Evolutionary conservation across 2,797 vertebrate species (phyloP).

Genomic region (Psittacula derbiana): DNA sequence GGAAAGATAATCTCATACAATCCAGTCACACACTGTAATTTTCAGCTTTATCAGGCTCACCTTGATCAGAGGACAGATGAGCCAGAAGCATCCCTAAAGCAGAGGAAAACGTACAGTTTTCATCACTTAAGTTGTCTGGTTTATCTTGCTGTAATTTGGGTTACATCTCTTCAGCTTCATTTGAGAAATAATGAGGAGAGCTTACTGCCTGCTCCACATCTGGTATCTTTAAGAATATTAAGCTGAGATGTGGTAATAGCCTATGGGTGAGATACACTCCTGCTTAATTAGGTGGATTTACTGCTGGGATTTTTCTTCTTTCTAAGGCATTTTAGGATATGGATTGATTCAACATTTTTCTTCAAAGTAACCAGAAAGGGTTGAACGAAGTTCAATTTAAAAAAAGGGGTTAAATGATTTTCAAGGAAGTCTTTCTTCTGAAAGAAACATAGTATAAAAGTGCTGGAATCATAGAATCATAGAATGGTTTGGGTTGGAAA

Average conservation of each 20-base stretch:
- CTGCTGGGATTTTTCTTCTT: constrained; percentile 60
- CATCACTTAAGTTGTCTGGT: constrained; percentile 31
- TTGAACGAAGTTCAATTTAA: neutral
- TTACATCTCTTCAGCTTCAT: constrained; percentile 44
- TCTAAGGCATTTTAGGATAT: constrained; percentile 3
- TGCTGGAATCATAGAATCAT: neutral
- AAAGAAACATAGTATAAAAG: neutral
- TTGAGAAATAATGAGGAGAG: constrained; percentile 58
- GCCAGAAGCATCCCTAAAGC: constrained; percentile 41
- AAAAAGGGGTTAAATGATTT: constrained; percentile 7
- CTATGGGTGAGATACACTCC: constrained; percentile 26
- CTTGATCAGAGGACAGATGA: constrained; percentile 61
- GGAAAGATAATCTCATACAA: constrained; percentile 39
- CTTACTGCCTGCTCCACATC: neutral
- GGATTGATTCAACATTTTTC: constrained; percentile 44
- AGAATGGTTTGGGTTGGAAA: neutral
- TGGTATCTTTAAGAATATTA: constrained; percentile 48
- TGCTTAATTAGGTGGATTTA: constrained; percentile 60
- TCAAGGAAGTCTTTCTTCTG: neutral
- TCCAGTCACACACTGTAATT: constrained; percentile 28
- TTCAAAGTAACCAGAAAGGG: constrained; percentile 24
- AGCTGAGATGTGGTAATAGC: constrained; percentile 33
- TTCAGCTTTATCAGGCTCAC: constrained; percentile 57
- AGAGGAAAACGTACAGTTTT: constrained; percentile 35
- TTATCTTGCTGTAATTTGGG: constrained; percentile 52